These are phyloP conservation scores for Alca torda DNA, from an alignment of 2,797 vertebrate species.

Conservation along the genomic window DNA sequence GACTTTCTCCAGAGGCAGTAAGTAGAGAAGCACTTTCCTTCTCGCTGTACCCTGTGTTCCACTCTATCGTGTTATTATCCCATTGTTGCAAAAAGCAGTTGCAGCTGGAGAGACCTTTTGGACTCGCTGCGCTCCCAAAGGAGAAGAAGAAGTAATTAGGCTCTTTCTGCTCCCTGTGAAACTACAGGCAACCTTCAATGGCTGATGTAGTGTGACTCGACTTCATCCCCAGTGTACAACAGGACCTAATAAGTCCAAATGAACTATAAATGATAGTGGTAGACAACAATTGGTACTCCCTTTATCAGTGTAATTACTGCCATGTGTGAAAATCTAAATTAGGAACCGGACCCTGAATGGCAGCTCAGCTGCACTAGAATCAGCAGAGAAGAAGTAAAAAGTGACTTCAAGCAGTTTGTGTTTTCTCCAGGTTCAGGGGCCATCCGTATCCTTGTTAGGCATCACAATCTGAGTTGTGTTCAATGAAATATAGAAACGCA, in stretches of 20 bases:
- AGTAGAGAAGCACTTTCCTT: background rate
- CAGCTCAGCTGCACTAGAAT: background rate
- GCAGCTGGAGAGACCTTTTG: background rate
- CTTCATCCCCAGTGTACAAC: background rate
- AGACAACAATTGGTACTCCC: background rate
- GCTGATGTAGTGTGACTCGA: background rate
- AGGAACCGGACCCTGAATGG: background rate
- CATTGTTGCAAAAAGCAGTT: background rate
- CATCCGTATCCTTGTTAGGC: background rate
- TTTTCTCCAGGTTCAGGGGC: background rate
- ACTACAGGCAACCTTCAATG: background rate
- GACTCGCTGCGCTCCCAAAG: fast-evolving
- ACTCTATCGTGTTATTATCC: background rate
- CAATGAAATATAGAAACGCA: background rate
- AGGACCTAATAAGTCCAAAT: background rate
- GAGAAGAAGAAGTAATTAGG: background rate
- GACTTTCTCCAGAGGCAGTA: background rate
- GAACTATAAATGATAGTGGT: background rate
- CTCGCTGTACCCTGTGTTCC: background rate
- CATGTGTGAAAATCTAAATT: background rate
- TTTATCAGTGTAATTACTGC: background rate
- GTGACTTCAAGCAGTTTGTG: background rate
- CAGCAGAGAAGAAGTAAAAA: background rate
- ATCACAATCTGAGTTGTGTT: background rate
- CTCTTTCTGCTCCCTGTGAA: background rate